Evolutionary conservation across 2,797 vertebrate species (phyloP), one percentile per base, ranked within the genome.

Genomic region (Anisognathus igniventris): DNA sequence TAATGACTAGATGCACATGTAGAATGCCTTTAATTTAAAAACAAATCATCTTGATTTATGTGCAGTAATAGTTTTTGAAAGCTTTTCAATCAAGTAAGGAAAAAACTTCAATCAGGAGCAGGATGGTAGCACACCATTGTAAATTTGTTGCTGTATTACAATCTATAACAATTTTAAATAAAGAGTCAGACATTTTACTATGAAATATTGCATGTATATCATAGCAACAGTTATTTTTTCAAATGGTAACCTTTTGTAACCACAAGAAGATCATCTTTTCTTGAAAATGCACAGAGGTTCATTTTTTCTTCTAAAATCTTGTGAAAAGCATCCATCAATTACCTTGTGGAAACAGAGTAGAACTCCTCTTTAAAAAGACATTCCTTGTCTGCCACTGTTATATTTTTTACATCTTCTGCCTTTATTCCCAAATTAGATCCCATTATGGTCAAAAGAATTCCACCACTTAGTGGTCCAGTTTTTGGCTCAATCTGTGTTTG

Each of bases 331-430:
- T 33, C 40, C 35, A 80, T 75, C 51, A 95, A 86, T 97, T 98
- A 99, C 99, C 98, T 99, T 40, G 98, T 99, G 47, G 99, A 99
- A 93, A 99, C 99, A 0, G 98, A 98, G 95, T 99, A 99, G 81
- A 97, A 98, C 31, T 98, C 98, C 21, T 96, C 91, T 93, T 98
- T 97, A 91, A 99, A 99, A 87, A 40, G 48, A 65, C 99, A 99
- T 51, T 96, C 90, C 42, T 97, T 96, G 12, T 97, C 98, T 3
- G 98, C 99, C 97, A 99, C 99, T 0, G 86, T 98, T 97, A 99
- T 97, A 70, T 68, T 97, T 96, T 96, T 97, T 40, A 99, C 97
- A 93, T 99, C 99, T 9, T 98, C 97, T 39, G 98, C 97, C 95
- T 92, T 98, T 86, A 99, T 98, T 30, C 99, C 99, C 98, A 99